Evolutionary conservation across 2,797 vertebrate genomes (phyloP), one percentile per base, ranked within the genome.

Genomic region (Hoplostethus atlanticus): DNA sequence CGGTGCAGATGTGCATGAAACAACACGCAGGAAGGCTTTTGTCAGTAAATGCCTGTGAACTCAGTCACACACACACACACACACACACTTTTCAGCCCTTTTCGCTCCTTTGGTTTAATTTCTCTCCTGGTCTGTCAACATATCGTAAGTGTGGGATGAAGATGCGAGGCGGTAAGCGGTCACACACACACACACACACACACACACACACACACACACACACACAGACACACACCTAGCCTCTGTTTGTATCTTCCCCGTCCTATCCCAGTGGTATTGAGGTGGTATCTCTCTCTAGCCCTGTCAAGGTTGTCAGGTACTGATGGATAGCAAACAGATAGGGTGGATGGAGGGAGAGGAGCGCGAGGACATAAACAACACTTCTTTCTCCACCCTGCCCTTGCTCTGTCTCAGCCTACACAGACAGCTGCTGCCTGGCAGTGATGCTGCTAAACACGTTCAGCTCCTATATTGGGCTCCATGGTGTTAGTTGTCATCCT

Each of bases 301-400:
- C 84, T 90, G 87, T 85, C 91, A 78, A 67, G 70, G 71, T 82
- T 91, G 84, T 90, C 86, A 85, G 77, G 51, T 48, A 11, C 78
- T 91, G 85, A 92, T 87, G 79, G 86, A 90, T 90, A 82, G 78
- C 64, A 66, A 79, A 81, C 81, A 88, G 84, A 89, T 88, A 83
- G 67, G 59, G 60, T 3, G 67, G 64, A 69, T 52, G 75, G 62
- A 81, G 80, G 64, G 66, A 61, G 59, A 5, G 62, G 16, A 68
- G 77, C 69, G 58, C 44, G 68, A 58, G 71, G 76, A 77, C 63
- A 77, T 85, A 83, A 87, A 88, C 84, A 86, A 69, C 55, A 34
- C 60, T 54, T 65, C 61, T 57, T 48, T 47, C 31, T 61, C 47
- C 63, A 44, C 63, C 52, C 64, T 75, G 64, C 60, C 78, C 61